A percentile compares a stretch with the other conserved stretches of the same genome.
Evolutionary conservation across 2,113 vertebrate species (phyloP).

Genomic region (Vireo altiloquus): DNA sequence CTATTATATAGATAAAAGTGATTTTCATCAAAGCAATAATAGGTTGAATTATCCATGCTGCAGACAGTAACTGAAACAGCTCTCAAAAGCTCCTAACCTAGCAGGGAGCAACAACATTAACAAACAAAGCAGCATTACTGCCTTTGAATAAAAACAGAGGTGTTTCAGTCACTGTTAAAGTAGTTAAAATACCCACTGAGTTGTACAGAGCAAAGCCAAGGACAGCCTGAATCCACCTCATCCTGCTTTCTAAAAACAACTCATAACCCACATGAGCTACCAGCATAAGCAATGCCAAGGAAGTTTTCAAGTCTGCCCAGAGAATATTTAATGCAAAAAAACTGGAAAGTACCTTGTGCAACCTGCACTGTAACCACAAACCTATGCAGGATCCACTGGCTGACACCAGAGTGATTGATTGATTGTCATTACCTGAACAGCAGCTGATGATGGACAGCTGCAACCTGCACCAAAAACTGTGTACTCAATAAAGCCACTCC

Average conservation of each 20-base stretch:
- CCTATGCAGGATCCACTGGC: accelerated
- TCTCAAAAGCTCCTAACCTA: background rate
- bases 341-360: background rate
- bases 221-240: background rate
- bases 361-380: background rate
- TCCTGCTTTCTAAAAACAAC: background rate
- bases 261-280: background rate
- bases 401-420: background rate
- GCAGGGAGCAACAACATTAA: background rate
- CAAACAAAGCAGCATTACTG: background rate
- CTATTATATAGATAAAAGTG: background rate
- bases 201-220: background rate
- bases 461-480: background rate
- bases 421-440: background rate
- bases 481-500: background rate
- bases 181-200: background rate
- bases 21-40: background rate
- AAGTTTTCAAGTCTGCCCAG: background rate
- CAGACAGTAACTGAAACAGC: background rate
- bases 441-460: background rate
- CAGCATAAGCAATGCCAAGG: background rate
- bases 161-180: background rate
- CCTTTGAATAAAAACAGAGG: background rate
- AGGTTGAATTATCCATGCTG: background rate
- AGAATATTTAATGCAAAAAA: background rate